A percentile compares a stretch with the other conserved stretches of the same genome.
These are phyloP conservation scores for Cyclophora punctaria DNA, from an alignment of 2,888 invertebrate species.

Conservation along the genomic window DNA sequence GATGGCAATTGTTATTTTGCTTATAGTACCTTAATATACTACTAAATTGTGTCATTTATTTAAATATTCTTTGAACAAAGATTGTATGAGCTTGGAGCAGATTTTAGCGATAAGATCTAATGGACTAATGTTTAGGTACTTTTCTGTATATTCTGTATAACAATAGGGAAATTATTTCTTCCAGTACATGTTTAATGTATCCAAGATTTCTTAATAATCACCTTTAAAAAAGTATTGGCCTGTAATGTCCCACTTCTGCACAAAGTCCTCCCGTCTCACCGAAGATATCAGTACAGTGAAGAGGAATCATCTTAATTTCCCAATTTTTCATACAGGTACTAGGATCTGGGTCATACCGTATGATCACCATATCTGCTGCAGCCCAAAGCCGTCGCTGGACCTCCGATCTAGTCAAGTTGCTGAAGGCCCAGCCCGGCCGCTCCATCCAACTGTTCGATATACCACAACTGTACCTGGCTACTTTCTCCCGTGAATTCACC, in stretches of 20 bases:
- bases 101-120: too few relatives aligned
- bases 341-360: constrained; percentile 90
- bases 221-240: too few relatives aligned
- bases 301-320: neutral
- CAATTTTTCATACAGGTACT: constrained; percentile 78
- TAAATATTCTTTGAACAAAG: too few relatives aligned
- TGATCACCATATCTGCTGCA: constrained; percentile 90
- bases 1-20: neutral
- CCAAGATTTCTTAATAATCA: neutral
- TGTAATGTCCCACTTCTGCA: too few relatives aligned
- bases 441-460: constrained; percentile 82
- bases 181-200: neutral
- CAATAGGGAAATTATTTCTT: too few relatives aligned
- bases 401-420: constrained; percentile 88
- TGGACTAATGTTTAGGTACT: too few relatives aligned
- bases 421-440: constrained; percentile 88
- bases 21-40: too few relatives aligned
- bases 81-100: too few relatives aligned
- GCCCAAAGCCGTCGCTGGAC: constrained; percentile 94
- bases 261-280: too few relatives aligned
- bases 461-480: constrained; percentile 76
- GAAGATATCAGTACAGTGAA: too few relatives aligned
- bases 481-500: constrained; percentile 72
- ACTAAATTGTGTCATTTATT: too few relatives aligned
- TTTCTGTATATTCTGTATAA: too few relatives aligned